These are phyloP conservation scores for Trididemnum miniatum DNA, from an alignment of 23 tunicate genomes.

Conservation along the genomic window DNA sequence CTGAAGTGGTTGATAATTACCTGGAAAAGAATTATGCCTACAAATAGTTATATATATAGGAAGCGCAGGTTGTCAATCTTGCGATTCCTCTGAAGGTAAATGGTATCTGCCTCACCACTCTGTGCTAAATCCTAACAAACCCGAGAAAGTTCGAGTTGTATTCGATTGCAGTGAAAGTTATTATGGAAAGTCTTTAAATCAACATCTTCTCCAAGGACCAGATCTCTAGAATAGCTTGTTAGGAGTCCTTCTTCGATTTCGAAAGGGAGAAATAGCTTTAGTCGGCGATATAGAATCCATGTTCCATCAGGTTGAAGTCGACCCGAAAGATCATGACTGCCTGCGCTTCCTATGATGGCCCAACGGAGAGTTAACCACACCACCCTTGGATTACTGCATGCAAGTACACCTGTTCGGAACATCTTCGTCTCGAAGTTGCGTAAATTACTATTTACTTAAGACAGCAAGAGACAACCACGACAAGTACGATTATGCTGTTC, in stretches of 20 bases:
- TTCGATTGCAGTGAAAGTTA: background rate
- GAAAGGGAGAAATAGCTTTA: background rate
- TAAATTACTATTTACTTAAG: background rate
- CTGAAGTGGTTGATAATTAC: background rate
- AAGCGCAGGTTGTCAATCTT: background rate
- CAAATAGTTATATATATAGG: background rate
- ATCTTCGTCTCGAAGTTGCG: background rate
- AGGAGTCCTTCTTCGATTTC: constrained; percentile 3
- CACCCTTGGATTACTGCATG: background rate
- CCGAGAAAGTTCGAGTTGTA: background rate
- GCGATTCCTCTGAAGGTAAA: background rate
- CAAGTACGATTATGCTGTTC: background rate
- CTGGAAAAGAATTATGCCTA: background rate
- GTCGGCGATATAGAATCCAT: background rate
- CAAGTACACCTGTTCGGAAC: background rate
- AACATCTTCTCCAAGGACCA: background rate
- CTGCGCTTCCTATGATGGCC: constrained; percentile 13
- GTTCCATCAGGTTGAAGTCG: constrained; percentile 7
- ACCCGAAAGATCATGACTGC: background rate
- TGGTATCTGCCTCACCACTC: constrained; percentile 7
- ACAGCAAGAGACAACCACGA: background rate
- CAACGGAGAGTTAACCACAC: background rate
- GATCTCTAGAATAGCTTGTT: background rate
- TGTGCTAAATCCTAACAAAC: background rate
- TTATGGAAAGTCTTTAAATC: background rate